Evolutionary conservation across 2,113 vertebrate species (phyloP).

Genomic region (Microtus richardsoni): DNA sequence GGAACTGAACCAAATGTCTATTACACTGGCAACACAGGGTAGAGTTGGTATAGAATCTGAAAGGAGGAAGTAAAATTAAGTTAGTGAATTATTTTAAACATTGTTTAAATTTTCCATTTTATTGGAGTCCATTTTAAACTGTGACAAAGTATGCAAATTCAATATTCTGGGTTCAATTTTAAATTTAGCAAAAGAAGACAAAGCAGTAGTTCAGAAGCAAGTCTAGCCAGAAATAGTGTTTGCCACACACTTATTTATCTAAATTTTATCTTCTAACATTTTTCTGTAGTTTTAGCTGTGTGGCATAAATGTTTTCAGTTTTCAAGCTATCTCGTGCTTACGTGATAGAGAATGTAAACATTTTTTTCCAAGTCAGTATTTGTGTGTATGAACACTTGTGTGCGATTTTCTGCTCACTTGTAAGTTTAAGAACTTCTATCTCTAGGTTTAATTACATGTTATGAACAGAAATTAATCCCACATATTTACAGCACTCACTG

Average conservation of each 20-base stretch:
- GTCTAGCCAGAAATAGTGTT: slow-evolving; percentile 16
- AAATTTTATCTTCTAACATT: not conserved
- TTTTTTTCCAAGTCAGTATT: not conserved
- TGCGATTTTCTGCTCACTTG: not conserved
- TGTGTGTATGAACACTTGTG: not conserved
- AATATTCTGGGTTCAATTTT: slow-evolving; percentile 36
- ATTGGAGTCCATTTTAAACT: slow-evolving; percentile 59
- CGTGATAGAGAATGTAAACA: not conserved
- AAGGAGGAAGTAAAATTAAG: not conserved
- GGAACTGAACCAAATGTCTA: slow-evolving; percentile 30
- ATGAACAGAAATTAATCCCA: not conserved
- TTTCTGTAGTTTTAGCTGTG: not conserved
- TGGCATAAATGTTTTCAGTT: not conserved
- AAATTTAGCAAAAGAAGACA: not conserved
- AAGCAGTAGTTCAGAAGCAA: slow-evolving; percentile 33
- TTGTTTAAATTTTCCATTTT: slow-evolving; percentile 55
- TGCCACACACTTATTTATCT: not conserved
- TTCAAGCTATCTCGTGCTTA: not conserved
- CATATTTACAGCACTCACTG: not conserved
- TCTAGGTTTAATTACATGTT: not conserved
- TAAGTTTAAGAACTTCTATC: not conserved
- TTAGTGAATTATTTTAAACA: slow-evolving; percentile 31
- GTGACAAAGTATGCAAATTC: slow-evolving; percentile 55
- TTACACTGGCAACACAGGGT: not conserved
- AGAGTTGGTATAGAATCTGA: not conserved